Percentiles rank a stretch among this genome's conserved stretches.
phyloP scores from a whole-genome alignment of 2,113 vertebrate species.

The Nesospiza acunhae region DNA sequence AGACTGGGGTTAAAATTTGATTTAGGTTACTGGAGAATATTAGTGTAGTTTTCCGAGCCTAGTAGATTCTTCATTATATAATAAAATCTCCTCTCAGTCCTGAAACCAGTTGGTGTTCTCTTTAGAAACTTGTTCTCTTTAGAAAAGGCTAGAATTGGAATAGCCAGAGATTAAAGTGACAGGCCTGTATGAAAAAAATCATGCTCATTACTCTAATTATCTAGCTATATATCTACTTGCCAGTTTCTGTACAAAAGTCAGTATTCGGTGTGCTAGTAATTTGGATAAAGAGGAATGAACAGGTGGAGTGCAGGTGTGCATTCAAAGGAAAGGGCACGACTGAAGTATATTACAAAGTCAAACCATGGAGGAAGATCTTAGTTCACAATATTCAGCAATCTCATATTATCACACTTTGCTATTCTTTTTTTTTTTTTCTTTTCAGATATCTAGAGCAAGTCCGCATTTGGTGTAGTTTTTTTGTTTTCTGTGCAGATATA shows the following conservation, averaged over 20 bases:
- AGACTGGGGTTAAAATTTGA: conserved; percentile 71
- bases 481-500: neutral
- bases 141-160: neutral
- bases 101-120: neutral
- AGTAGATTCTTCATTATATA: neutral
- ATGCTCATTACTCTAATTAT: neutral
- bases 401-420: neutral
- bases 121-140: neutral
- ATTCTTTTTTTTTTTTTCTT: neutral
- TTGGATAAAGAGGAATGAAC: neutral
- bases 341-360: neutral
- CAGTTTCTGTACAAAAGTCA: neutral
- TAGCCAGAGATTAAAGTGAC: neutral
- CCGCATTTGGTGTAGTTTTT: neutral
- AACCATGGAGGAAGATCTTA: neutral
- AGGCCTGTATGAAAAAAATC: neutral
- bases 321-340: neutral
- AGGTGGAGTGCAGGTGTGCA: neutral
- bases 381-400: neutral
- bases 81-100: neutral
- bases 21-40: conserved; percentile 56
- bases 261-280: neutral
- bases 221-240: neutral
- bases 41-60: neutral
- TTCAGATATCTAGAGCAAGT: neutral